Evolutionary conservation across 2,888 invertebrate genomes (phyloP).

Genomic region (Andrena chrysosceles): DNA sequence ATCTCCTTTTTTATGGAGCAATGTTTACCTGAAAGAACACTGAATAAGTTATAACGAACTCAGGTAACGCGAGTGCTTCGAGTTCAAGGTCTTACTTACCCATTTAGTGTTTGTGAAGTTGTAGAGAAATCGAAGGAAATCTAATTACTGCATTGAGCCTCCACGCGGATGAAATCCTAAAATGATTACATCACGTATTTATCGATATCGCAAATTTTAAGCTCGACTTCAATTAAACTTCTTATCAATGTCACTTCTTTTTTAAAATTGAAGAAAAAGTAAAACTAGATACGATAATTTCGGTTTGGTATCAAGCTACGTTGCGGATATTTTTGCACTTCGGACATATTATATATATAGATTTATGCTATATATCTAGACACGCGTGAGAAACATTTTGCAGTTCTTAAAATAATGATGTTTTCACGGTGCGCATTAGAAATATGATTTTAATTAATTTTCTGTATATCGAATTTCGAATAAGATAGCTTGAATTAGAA

Average conservation of each 20-base stretch:
- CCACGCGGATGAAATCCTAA: no score
- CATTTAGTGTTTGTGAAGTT: no score
- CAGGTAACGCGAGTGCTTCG: no score
- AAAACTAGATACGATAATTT: background rate
- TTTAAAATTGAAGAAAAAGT: background rate
- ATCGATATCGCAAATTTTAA: background rate
- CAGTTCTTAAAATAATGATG: conserved; percentile 3
- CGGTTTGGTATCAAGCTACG: conserved; percentile 2
- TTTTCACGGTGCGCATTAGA: background rate
- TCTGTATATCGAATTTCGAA: background rate
- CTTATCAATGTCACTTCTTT: background rate
- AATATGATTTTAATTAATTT: background rate
- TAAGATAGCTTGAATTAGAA: background rate
- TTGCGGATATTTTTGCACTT: conserved; percentile 15
- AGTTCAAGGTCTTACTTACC: no score
- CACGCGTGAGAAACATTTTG: background rate
- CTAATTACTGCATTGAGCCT: no score
- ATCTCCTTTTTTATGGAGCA: background rate
- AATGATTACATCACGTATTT: background rate
- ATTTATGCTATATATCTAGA: conserved; percentile 12
- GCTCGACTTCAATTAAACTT: background rate
- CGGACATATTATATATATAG: conserved; percentile 5
- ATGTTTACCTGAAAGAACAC: no score
- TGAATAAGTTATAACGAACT: no score
- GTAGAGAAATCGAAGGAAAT: no score